Evolutionary conservation across 2,113 vertebrate species (phyloP).

Genomic region (Ictalurus furcatus): DNA sequence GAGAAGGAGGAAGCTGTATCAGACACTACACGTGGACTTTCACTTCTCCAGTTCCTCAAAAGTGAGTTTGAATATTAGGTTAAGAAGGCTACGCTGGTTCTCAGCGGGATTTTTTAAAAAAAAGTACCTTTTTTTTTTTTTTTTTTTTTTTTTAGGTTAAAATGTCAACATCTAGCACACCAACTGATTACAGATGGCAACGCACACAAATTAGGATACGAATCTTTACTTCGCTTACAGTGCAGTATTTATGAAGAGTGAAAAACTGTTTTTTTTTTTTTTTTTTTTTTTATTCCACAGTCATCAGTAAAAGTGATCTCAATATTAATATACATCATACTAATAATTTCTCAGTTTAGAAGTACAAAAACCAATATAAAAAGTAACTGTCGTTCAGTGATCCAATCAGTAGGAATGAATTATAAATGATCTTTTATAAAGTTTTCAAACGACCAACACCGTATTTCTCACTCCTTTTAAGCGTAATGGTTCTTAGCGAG

Average conservation of each 20-base stretch:
- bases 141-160: neutral
- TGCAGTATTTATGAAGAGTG: neutral
- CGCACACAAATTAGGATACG: neutral
- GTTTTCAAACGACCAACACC: neutral
- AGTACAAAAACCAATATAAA: neutral
- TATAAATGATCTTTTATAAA: neutral
- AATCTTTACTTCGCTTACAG: neutral
- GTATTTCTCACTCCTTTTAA: neutral
- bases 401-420: too few relatives aligned
- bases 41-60: conserved; percentile 82
- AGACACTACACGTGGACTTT: conserved; percentile 55
- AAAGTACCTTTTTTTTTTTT: too few relatives aligned
- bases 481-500: neutral
- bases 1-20: conserved; percentile 47
- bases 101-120: neutral
- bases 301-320: neutral
- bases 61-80: conserved; percentile 66
- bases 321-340: neutral
- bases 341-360: neutral
- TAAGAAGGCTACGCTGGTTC: neutral
- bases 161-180: neutral
- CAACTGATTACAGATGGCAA: neutral
- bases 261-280: neutral
- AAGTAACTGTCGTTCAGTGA: neutral
- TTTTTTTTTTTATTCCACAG: neutral